These are phyloP conservation scores for Drosophila maculinotata DNA, from an alignment of 2,888 invertebrate genomes.

Conservation along the genomic window DNA sequence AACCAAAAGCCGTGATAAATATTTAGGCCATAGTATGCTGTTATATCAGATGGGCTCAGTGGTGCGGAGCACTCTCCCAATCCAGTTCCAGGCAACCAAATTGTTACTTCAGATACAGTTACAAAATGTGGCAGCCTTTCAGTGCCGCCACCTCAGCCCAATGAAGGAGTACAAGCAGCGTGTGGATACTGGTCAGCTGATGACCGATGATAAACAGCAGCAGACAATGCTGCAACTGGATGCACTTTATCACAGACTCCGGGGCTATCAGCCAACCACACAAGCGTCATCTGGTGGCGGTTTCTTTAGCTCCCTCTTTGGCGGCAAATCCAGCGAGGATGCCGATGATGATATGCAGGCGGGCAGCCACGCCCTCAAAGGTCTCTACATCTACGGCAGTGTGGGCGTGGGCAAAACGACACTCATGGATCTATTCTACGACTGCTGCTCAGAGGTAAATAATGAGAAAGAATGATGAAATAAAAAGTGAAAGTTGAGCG, in stretches of 20 bases:
- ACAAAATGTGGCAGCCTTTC: constrained; percentile 57
- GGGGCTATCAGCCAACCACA: constrained; percentile 66
- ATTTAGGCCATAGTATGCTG: constrained; percentile 44
- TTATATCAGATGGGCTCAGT: constrained; percentile 35
- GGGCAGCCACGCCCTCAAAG: constrained; percentile 84
- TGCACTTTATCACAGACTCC: constrained; percentile 87
- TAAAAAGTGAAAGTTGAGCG: too few species aligned
- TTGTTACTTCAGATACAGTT: constrained; percentile 29
- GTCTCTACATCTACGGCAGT: constrained; percentile 95
- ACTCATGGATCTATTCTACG: constrained; percentile 99
- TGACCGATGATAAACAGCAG: constrained; percentile 90
- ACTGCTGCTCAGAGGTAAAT: constrained; percentile 87
- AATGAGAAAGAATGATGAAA: not conserved
- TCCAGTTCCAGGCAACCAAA: constrained; percentile 37
- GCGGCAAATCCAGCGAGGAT: constrained; percentile 29
- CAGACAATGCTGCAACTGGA: constrained; percentile 90
- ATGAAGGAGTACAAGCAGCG: constrained; percentile 86
- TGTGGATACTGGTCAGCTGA: constrained; percentile 87
- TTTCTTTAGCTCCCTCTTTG: constrained; percentile 61
- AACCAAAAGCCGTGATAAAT: constrained; percentile 24
- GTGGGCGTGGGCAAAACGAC: constrained; percentile 99
- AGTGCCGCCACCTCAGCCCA: constrained; percentile 83
- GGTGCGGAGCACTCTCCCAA: constrained; percentile 30
- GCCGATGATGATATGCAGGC: constrained; percentile 61
- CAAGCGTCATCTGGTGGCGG: constrained; percentile 34